Conservation (phyloP, 2,113 vertebrate genomes). For the Phylloscopus trochilus region DNA sequence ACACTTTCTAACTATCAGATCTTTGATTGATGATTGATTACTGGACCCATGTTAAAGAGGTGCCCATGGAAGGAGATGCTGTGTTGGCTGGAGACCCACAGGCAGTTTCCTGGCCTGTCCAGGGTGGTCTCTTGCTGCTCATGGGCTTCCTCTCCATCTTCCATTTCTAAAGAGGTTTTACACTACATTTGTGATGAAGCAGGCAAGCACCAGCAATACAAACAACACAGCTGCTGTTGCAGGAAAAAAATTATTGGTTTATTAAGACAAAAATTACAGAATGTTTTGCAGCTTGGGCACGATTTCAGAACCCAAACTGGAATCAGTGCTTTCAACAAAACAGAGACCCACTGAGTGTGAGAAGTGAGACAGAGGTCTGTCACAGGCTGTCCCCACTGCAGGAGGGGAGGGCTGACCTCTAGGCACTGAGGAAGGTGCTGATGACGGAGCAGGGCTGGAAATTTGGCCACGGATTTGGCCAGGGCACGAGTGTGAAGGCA, state of each 20-base stretch:
- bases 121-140: not conserved
- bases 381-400: not conserved
- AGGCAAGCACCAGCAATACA: not conserved
- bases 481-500: not conserved
- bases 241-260: not conserved
- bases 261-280: slow-evolving; percentile 17
- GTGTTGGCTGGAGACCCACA: not conserved
- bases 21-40: not conserved
- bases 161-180: not conserved
- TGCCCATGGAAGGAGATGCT: not conserved
- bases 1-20: not conserved
- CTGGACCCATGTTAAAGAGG: not conserved
- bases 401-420: not conserved
- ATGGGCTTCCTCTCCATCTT: not conserved
- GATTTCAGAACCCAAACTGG: not conserved
- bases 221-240: not conserved
- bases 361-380: not conserved
- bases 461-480: accelerated
- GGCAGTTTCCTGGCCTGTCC: not conserved
- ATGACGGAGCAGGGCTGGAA: accelerated
- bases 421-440: slow-evolving; percentile 43
- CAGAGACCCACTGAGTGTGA: not conserved
- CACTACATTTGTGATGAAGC: not conserved
- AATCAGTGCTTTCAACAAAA: not conserved
- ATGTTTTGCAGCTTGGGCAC: not conserved